Base-by-base conservation (phyloP, 2,113 vertebrate species). In the Steatornis caripensis region DNA sequence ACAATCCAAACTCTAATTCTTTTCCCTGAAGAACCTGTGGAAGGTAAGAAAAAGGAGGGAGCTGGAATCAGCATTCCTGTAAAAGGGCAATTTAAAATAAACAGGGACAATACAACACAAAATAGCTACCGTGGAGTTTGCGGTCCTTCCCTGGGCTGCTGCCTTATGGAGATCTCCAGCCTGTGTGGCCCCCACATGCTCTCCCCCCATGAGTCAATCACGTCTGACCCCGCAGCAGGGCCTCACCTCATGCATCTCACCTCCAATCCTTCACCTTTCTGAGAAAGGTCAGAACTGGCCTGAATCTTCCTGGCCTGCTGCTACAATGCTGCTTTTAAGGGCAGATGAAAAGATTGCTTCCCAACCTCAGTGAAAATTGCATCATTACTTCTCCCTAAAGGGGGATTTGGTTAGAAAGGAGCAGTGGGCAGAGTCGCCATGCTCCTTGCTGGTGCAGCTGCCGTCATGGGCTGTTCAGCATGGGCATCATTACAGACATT, bases 391-490 rank as follows among this genome's bases (percentile, higher is more conserved):
- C 61, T 75, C 48, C 68, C 48, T 89, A 68, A 68, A 24, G 49
- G 57, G 45, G 79, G 81, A 91, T 72, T 60, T 70, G 77, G 93
- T 96, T 91, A 93, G 78, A 68, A 87, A 60, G 39, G 27, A 57
- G 51, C 15, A 51, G 61, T 45, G 61, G 51, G 39, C 27, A 55
- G 46, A 83, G 65, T 68, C 66, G 27, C 62, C 1, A 2, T 7
- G 66, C 57, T 76, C 66, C 65, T 69, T 46, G 53, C 27, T 51
- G 84, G 20, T 54, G 69, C 80, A 65, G 87, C 76, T 93, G 87
- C 76, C 5, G 0, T 89, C 92, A 71, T 0, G 18, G 34, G 65
- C 49, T 84, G 5, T 34, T 90, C 91, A 78, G 66, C 7, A 5
- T 0, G 10, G 46, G 45, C 51, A 49, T 10, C 57, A 60, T 20